A percentile compares a stretch with the other conserved stretches of the same genome.
Evolutionary conservation across 1,140 invertebrate genomes (phyloP).

Genomic region (Daktulosphaira vitifoliae): DNA sequence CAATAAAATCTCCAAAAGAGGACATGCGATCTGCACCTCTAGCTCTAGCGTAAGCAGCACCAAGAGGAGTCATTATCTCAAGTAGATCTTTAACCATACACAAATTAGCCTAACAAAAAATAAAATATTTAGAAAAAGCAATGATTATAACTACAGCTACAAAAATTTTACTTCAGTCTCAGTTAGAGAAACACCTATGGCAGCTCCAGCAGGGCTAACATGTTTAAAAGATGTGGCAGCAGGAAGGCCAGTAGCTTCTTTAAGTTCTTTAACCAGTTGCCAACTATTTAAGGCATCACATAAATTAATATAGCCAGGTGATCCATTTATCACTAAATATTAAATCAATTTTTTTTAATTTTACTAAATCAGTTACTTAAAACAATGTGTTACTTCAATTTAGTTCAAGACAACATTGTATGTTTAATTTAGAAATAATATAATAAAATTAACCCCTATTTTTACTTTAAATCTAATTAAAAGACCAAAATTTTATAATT

Average conservation of each 20-base stretch:
- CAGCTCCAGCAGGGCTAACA: conserved; percentile 92
- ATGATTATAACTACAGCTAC: background rate
- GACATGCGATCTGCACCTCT: conserved; percentile 97
- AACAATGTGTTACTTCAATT: too few relatives aligned
- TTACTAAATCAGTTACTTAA: too few relatives aligned
- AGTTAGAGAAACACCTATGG: conserved; percentile 62
- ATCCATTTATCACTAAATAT: conserved; percentile 83
- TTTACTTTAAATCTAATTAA: too few relatives aligned
- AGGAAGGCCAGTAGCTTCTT: conserved; percentile 65
- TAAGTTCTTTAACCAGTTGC: conserved; percentile 88
- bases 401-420: too few relatives aligned
- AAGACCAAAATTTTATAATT: too few relatives aligned
- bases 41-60: conserved; percentile 88
- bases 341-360: too few relatives aligned
- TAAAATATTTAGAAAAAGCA: background rate
- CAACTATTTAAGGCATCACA: conserved; percentile 96
- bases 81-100: conserved; percentile 88
- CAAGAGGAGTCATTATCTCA: conserved; percentile 70
- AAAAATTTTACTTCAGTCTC: conserved; percentile 26
- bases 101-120: conserved; percentile 60
- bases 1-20: conserved; percentile 96
- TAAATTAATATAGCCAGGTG: conserved; percentile 94
- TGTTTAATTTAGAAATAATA: too few relatives aligned
- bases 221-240: conserved; percentile 97
- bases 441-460: too few relatives aligned